Evolutionary conservation across 2,888 invertebrate species (phyloP).

Genomic region (Hoplodrina blanda): DNA sequence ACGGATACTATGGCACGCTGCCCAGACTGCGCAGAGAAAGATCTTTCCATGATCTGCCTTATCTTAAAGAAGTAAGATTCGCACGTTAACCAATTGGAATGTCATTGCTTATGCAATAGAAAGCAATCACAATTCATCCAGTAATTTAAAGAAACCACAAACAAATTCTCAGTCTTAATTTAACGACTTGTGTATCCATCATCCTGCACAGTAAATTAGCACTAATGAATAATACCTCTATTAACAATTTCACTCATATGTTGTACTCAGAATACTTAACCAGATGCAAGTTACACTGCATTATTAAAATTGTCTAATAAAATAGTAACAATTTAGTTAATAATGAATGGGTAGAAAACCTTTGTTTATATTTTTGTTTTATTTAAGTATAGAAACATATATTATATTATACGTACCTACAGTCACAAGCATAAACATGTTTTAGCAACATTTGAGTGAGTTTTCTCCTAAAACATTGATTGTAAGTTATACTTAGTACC

Average conservation of each 20-base stretch:
- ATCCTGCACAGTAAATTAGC: constrained; percentile 49
- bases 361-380: neutral
- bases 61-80: constrained; percentile 94
- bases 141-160: constrained; percentile 30
- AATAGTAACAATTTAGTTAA: constrained; percentile 9
- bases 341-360: constrained; percentile 3
- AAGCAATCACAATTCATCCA: constrained; percentile 38
- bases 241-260: constrained; percentile 27
- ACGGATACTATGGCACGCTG: constrained; percentile 93
- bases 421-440: neutral
- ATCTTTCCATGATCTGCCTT: constrained; percentile 94
- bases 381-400: neutral
- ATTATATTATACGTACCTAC: neutral
- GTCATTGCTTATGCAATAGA: constrained; percentile 63
- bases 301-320: neutral
- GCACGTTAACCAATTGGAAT: constrained; percentile 76
- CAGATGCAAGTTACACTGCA: constrained; percentile 9
- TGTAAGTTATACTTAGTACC: neutral
- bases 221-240: constrained; percentile 8
- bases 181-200: constrained; percentile 14
- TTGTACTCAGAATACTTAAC: constrained; percentile 9
- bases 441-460: neutral
- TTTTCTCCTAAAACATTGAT: neutral
- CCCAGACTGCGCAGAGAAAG: constrained; percentile 94
- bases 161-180: constrained; percentile 6